Conservation (phyloP, 1,140 invertebrate genomes). For the Bombus fervidus region DNA sequence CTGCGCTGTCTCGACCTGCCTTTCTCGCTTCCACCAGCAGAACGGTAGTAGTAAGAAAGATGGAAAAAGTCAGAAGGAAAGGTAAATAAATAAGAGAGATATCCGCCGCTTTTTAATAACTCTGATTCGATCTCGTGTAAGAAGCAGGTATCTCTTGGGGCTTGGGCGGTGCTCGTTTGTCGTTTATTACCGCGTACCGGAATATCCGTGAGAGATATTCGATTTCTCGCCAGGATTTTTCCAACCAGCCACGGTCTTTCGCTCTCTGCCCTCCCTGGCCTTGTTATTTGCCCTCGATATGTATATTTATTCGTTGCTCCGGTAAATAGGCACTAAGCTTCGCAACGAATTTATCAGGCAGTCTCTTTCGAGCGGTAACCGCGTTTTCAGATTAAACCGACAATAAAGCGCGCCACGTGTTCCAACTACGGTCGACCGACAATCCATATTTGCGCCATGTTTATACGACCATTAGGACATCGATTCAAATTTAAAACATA, state of each 20-base stretch:
- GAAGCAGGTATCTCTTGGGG: background rate
- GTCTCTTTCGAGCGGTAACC: background rate
- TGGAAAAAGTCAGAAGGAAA: background rate
- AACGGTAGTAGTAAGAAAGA: too few species aligned
- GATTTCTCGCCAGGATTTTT: background rate
- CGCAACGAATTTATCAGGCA: conserved; percentile 7
- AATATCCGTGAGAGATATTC: background rate
- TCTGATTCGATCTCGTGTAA: conserved; percentile 8
- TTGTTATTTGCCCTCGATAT: background rate
- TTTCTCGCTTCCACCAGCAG: background rate
- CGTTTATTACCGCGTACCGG: background rate
- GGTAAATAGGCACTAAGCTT: background rate
- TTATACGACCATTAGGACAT: background rate
- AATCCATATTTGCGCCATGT: conserved; percentile 12
- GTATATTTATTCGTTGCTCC: background rate
- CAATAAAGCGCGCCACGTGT: conserved; percentile 15
- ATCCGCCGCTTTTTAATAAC: conserved; percentile 18
- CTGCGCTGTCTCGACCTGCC: too few species aligned
- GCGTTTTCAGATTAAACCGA: conserved; percentile 2
- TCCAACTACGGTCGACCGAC: background rate
- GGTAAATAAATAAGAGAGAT: background rate
- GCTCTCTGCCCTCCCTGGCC: background rate
- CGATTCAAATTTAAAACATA: conserved; percentile 7
- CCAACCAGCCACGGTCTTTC: too few species aligned
- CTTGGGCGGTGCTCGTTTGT: background rate